Percentiles rank a stretch among this genome's conserved stretches.
These are phyloP conservation scores for Orchesellides sinensis DNA, from an alignment of 2,888 invertebrate genomes.

Conservation along the genomic window DNA sequence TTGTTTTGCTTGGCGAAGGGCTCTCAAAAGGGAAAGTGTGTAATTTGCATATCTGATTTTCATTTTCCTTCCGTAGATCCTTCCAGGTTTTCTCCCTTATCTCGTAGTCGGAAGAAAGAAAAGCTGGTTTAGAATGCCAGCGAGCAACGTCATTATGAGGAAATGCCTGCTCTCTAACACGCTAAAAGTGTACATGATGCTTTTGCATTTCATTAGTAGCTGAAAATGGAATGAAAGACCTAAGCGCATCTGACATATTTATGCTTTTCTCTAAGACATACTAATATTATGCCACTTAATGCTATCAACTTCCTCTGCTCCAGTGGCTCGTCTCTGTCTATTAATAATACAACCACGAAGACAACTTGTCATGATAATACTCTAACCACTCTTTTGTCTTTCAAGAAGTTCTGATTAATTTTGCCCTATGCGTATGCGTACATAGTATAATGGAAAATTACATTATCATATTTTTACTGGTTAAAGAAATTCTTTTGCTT, in stretches of 20 bases:
- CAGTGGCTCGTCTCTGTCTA: background rate
- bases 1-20: background rate
- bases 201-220: no score
- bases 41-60: constrained; percentile 66
- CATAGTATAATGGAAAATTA: no score
- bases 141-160: constrained; percentile 3
- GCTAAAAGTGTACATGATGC: background rate
- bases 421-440: no score
- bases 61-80: constrained; percentile 42
- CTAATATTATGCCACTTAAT: background rate
- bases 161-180: background rate
- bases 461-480: no score
- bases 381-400: no score
- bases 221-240: constrained; percentile 20
- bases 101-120: no score
- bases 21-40: constrained; percentile 31
- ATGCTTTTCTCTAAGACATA: background rate
- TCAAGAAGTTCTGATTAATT: no score
- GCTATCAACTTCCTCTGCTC: background rate
- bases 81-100: constrained; percentile 13
- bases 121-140: constrained; percentile 1
- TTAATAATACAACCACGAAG: no score
- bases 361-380: background rate
- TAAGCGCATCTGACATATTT: no score
- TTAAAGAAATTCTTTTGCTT: no score